Conservation (phyloP, 2,113 vertebrate genomes). For the Otis tarda region DNA sequence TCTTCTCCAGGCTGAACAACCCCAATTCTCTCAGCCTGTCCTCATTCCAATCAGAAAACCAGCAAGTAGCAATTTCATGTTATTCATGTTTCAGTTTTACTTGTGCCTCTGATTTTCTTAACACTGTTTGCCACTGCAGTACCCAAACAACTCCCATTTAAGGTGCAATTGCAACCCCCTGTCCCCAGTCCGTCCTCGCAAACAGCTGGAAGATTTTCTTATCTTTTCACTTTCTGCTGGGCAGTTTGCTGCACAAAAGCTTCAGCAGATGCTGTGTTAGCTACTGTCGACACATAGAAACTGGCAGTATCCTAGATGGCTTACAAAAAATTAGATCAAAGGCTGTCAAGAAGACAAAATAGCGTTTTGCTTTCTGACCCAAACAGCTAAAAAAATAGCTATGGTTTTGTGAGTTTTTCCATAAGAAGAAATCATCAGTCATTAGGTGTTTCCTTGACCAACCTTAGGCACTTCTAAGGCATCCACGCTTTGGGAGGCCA, state of each 20-base stretch:
- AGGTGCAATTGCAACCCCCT: neutral
- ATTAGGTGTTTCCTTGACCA: fast-evolving
- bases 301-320: neutral
- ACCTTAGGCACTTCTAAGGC: neutral
- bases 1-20: too few relatives aligned
- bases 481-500: neutral
- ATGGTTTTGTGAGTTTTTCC: neutral
- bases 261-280: neutral
- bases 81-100: neutral
- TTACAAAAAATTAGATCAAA: neutral
- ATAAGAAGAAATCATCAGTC: neutral
- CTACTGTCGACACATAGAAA: neutral
- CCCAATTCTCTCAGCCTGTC: too few relatives aligned
- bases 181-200: neutral
- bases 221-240: neutral
- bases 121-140: neutral
- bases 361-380: neutral
- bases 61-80: neutral
- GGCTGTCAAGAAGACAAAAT: neutral
- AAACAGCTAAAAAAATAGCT: neutral
- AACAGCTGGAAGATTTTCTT: neutral
- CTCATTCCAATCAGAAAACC: neutral
- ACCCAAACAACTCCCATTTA: neutral
- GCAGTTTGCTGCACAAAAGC: neutral
- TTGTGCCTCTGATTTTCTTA: neutral